Evolutionary conservation across 1,140 invertebrate species (phyloP), one percentile per base, ranked within the genome.

Genomic region (Archivesica marissinica): DNA sequence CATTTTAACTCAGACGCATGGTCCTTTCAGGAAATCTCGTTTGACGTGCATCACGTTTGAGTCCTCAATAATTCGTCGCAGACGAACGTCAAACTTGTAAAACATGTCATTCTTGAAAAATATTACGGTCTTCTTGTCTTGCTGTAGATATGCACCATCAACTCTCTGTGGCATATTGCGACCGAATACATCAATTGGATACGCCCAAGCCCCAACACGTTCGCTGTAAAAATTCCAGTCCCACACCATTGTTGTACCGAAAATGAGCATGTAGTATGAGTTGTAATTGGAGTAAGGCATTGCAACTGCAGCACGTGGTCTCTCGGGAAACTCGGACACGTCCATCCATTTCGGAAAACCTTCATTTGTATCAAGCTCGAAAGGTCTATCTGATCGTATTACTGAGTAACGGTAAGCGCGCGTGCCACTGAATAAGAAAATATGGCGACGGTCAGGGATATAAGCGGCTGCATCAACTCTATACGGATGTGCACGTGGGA

Each of bases 241-340:
- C 80, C 80, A 83, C 2, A 83, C 80, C 80, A 83, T 83, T 1
- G 80, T 83, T 33, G 28, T 75, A 4, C 80, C 80, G 50, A 83
- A 83, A 30, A 83, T 83, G 15, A 83, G 54, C 80, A 83, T 75
- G 66, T 83, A 83, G 35, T 83, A 75, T 6, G 28, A 20, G 23
- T 74, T 74, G 39, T 44, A 61, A 13, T 33, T 30, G 6, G 68
- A 47, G 35, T 83, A 83, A 7, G 80, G 80, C 80, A 83, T 83
- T 20, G 70, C 80, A 39, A 83, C 54, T 9, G 80, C 70, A 9
- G 80, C 80, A 9, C 80, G 0, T 47, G 80, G 80, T 56, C 68
- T 44, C 59, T 83, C 80, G 6, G 80, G 80, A 64, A 83, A 83
- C 20, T 83, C 80, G 13, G 1, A 30, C 6, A 75, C 70, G 35